Conservation (phyloP, 2,888 invertebrate species). For the Synergus laeviventris region DNA sequence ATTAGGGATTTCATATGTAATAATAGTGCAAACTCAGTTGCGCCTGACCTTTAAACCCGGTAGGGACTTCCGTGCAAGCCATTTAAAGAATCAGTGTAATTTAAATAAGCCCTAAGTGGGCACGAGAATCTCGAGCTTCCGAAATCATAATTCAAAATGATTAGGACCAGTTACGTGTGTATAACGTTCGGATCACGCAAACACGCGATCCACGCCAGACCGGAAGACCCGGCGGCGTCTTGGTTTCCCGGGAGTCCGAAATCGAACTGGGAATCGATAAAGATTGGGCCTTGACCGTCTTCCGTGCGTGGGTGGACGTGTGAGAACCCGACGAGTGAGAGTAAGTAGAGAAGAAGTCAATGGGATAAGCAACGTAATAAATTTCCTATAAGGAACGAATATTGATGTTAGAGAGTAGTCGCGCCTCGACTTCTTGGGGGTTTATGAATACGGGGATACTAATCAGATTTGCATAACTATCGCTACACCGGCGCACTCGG, state of each 20-base stretch:
- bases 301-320: conserved; percentile 50
- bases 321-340: conserved; percentile 40
- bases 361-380: conserved; percentile 35
- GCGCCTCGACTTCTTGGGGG: conserved; percentile 41
- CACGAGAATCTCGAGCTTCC: conserved; percentile 59
- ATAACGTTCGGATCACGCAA: conserved; percentile 62
- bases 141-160: conserved; percentile 65
- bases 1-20: conserved; percentile 31
- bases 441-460: conserved; percentile 57
- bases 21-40: conserved; percentile 34
- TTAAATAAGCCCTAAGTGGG: conserved; percentile 44
- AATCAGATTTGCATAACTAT: conserved; percentile 63
- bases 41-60: conserved; percentile 44
- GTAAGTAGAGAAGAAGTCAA: conserved; percentile 19
- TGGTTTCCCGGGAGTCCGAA: conserved; percentile 6
- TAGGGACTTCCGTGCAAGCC: conserved; percentile 20
- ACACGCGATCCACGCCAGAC: conserved; percentile 62
- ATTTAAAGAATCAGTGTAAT: conserved; percentile 27
- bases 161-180: conserved; percentile 52
- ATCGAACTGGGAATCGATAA: conserved; percentile 26
- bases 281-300: conserved; percentile 48
- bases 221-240: conserved; percentile 49
- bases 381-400: conserved; percentile 36
- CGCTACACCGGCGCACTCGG: conserved; percentile 52
- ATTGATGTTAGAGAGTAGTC: conserved; percentile 34